Evolutionary conservation across 2,797 vertebrate genomes (phyloP), one percentile per base, ranked within the genome.

Genomic region (Hoplostethus atlanticus): DNA sequence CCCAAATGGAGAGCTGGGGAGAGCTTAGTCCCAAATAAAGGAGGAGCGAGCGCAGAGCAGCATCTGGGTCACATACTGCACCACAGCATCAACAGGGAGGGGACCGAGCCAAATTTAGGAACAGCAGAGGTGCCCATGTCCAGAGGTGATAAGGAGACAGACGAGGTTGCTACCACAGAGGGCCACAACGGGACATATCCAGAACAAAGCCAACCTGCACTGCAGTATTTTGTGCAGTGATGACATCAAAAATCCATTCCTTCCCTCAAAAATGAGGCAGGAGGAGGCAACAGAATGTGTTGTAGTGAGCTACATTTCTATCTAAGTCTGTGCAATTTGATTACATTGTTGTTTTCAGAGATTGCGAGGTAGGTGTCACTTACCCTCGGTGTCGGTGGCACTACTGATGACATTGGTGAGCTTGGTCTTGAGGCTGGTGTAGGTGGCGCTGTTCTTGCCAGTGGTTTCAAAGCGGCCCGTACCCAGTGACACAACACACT

Each of bases 301-400:
- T 51, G 5, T 5, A 9, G 12, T 30, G 15, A 71, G 11, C 15
- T 17, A 31, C 46, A 5, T 51, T 68, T 55, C 51, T 17, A 59
- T 47, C 46, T 57, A 36, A 8, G 34, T 6, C 34, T 36, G 4
- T 8, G 6, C 1, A 6, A 36, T 36, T 36, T 6, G 5, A 6
- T 36, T 36, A 36, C 1, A 36, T 36, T 36, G 7, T 36, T 7
- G 34, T 36, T 36, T 36, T 36, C 7, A 31, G 31, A 4, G 21
- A 55, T 8, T n/a, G 48, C 21, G 13, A 21, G 0, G 0, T 3
- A 44, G 0, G 0, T 3, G 48, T 50, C 53, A 91, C 96, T 84
- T 77, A 99, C 98, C 98, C 92, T 99, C 97, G 0, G 98, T 99
- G 78, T 99, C 97, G 1, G 98, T 99, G 61, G 98, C 98, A 17